Evolutionary conservation across 1,140 invertebrate genomes (phyloP).

Genomic region (Ectropis grisescens): DNA sequence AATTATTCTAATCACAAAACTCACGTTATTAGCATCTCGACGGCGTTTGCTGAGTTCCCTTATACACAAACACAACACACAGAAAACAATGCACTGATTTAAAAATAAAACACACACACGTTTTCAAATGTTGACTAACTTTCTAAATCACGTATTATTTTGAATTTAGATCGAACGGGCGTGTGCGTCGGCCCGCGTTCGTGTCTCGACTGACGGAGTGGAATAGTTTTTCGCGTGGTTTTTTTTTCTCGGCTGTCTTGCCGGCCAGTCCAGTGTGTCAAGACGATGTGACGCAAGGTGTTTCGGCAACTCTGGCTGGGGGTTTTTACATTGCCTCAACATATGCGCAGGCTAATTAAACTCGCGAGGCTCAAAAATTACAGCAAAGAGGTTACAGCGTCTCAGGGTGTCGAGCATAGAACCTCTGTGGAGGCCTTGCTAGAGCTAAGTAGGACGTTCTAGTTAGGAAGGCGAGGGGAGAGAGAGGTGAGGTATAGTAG

Average conservation of each 20-base stretch:
- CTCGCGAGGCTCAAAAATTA: too few species aligned
- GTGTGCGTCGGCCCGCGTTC: constrained; percentile 30
- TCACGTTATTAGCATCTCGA: constrained; percentile 60
- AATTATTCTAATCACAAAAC: constrained; percentile 29
- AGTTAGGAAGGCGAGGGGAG: too few species aligned
- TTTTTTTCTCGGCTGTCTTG: constrained; percentile 23
- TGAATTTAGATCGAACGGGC: constrained; percentile 17
- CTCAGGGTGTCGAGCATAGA: too few species aligned
- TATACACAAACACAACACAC: constrained; percentile 37
- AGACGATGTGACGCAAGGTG: constrained; percentile 48
- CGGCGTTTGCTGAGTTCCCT: constrained; percentile 28
- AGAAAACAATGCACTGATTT: constrained; percentile 19
- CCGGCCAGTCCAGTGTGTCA: constrained; percentile 34
- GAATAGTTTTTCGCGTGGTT: constrained; percentile 20
- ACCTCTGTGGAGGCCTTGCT: too few species aligned
- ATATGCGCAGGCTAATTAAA: too few species aligned
- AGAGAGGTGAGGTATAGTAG: too few species aligned
- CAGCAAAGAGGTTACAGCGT: too few species aligned
- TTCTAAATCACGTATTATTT: constrained; percentile 33
- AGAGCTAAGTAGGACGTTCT: too few species aligned
- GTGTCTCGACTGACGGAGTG: constrained; percentile 25
- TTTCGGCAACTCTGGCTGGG: constrained; percentile 43
- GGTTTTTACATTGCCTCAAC: constrained; percentile 47
- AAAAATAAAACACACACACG: constrained; percentile 28
- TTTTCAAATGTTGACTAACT: constrained; percentile 17